Conservation (phyloP, 2,113 vertebrate species). For the Sapayoa aenigma region DNA sequence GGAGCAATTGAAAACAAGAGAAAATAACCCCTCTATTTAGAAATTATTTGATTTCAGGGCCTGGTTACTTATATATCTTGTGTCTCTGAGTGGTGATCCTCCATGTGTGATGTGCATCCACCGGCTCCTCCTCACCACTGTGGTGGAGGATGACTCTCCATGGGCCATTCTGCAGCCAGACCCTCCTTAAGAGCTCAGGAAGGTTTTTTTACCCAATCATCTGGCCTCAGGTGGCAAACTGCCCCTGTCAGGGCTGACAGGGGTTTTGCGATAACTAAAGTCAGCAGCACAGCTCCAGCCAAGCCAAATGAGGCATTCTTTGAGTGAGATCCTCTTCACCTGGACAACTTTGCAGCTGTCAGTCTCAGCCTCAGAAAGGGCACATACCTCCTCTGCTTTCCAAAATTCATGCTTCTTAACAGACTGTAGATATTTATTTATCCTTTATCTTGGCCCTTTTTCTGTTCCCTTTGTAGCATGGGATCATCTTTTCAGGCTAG, state of each 20-base stretch:
- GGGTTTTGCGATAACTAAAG: background rate
- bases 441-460: background rate
- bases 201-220: background rate
- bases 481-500: background rate
- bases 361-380: background rate
- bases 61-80: background rate
- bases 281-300: background rate
- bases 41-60: background rate
- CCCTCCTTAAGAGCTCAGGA: background rate
- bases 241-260: background rate
- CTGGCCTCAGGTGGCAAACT: background rate
- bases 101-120: fast-evolving
- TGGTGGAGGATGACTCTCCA: background rate
- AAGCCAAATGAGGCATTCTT: background rate
- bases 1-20: background rate
- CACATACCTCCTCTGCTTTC: background rate
- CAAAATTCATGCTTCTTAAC: background rate
- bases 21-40: background rate
- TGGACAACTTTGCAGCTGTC: background rate
- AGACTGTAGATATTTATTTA: background rate
- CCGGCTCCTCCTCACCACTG: background rate
- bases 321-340: background rate
- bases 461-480: background rate
- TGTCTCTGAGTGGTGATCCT: background rate
- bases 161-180: background rate